Conservation (phyloP, 2,888 invertebrate genomes). For the Cosmorhoe ocellata region DNA sequence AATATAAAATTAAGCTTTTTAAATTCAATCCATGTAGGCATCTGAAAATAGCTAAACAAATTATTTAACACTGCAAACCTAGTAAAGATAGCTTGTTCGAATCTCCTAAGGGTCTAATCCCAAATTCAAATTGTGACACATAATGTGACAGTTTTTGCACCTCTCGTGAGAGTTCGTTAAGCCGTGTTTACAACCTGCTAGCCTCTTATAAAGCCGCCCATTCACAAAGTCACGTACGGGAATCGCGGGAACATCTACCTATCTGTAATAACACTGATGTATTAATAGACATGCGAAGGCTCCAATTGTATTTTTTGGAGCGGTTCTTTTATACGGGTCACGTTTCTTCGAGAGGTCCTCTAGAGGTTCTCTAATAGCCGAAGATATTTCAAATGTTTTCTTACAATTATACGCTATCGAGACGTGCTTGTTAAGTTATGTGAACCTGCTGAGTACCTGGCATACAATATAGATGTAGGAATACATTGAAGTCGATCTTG, state of each 20-base stretch:
- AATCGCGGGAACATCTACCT: constrained; percentile 45
- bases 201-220: constrained; percentile 58
- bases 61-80: too few relatives aligned
- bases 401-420: constrained; percentile 61
- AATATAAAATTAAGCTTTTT: too few relatives aligned
- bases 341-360: constrained; percentile 75
- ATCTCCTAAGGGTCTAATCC: neutral
- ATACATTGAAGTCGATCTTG: too few relatives aligned
- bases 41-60: too few relatives aligned
- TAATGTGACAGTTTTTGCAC: constrained; percentile 61
- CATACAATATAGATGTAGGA: too few relatives aligned
- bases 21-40: too few relatives aligned
- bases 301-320: constrained; percentile 46
- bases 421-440: constrained; percentile 46
- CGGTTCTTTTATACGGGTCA: constrained; percentile 66
- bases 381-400: constrained; percentile 68
- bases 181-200: constrained; percentile 77
- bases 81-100: too few relatives aligned
- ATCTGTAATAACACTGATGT: constrained; percentile 58
- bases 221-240: constrained; percentile 72
- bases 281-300: constrained; percentile 61
- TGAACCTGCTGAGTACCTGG: constrained; percentile 38
- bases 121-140: constrained; percentile 41
- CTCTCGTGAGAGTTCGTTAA: constrained; percentile 65
- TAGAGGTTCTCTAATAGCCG: constrained; percentile 54